Evolutionary conservation across 2,113 vertebrate genomes (phyloP), one percentile per base, ranked within the genome.

Genomic region (Chionomys nivalis): DNA sequence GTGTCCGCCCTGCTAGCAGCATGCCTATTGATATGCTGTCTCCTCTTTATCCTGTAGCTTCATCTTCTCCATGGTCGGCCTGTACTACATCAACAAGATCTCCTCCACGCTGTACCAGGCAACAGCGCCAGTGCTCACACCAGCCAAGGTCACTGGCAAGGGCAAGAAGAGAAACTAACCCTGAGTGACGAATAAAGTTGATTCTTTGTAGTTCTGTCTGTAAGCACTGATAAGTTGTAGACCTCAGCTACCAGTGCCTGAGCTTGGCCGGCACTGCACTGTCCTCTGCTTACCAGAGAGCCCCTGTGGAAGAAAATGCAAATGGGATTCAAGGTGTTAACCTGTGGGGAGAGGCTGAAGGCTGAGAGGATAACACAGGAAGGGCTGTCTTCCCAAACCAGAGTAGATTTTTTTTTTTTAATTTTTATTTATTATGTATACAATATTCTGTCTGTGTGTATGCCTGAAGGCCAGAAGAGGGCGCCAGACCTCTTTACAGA

Each of bases 61-160:
- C 96, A 99, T 99, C 91, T 99, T 99, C 98, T 99, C 99, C 79
- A 98, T 99, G 98, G 98, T 99, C 0, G 99, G 99, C 2, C 97
- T 99, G 68, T 99, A 99, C 97, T 99, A 99, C 98, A 99, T 99
- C 98, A 99, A 99, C 98, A 99, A 99, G 98, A 99, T 99, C 87
- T 99, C 99, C 1, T 99, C 99, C 0, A 99, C 99, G 0, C 99
- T 99, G 76, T 99, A 99, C 97, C 99, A 99, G 98, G 99, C 98
- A 0, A 91, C 99, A 0, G 98, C 96, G 0, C 99, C 99, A 0
- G 65, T 98, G 0, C 91, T 98, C 17, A 97, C 98, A 2, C 99
- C 98, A 0, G 89, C 99, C 95, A 99, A 99, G 97, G 96, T 99
- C n/a, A 93, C 99, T 0, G 98, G 99, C 98, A 99, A 99, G 96